phyloP scores from a whole-genome alignment of 2,113 vertebrate species.

The Anolis sagrei region DNA sequence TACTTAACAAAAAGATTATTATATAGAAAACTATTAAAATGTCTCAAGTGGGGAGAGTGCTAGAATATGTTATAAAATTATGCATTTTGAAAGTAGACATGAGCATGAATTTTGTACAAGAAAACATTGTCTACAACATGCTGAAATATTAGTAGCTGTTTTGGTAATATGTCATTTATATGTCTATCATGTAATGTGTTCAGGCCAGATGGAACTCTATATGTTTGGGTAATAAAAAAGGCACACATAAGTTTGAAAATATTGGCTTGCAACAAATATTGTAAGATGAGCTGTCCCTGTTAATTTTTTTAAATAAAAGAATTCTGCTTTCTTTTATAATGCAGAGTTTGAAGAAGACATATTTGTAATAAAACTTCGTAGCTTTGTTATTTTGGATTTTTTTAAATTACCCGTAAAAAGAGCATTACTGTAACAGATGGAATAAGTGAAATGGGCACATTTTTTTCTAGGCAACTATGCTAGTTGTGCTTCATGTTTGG shows the following conservation, averaged over 20 bases:
- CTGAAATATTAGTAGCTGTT: fast-evolving
- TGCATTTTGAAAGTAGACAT: neutral
- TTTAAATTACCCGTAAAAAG: neutral
- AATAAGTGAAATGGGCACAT: neutral
- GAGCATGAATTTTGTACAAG: fast-evolving
- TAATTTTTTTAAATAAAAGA: neutral
- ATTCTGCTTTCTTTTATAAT: constrained; percentile 27
- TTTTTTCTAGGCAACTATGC: neutral
- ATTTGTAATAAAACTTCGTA: constrained; percentile 46
- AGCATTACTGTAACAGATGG: neutral
- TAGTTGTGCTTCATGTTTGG: neutral
- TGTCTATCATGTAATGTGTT: neutral
- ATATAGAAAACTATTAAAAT: neutral
- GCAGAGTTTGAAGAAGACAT: constrained; percentile 36
- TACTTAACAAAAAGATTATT: fast-evolving
- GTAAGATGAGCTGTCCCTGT: neutral
- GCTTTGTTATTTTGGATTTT: constrained; percentile 41
- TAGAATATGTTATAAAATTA: fast-evolving
- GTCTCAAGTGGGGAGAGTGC: neutral
- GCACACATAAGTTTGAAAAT: neutral
- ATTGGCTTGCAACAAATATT: constrained; percentile 25
- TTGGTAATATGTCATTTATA: neutral
- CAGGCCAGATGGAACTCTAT: constrained; percentile 17
- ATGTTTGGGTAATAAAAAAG: constrained; percentile 39
- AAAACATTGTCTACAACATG: neutral